Percentiles rank a stretch among this genome's conserved stretches.
Conservation (phyloP, 2,797 vertebrate species). For the Chelidonichthys spinosus region DNA sequence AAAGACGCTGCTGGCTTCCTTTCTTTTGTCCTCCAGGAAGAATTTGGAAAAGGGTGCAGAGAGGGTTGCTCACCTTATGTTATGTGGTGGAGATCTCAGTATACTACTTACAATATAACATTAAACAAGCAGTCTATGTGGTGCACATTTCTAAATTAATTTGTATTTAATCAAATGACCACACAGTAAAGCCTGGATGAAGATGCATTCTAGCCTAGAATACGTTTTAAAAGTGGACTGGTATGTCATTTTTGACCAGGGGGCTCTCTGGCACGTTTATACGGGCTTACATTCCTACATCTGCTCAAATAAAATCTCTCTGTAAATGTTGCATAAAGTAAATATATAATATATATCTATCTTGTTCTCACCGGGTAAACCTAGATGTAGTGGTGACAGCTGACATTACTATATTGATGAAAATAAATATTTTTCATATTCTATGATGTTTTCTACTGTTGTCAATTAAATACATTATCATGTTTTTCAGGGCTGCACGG, state of each 20-base stretch:
- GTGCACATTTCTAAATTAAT: neutral
- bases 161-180: neutral
- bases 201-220: neutral
- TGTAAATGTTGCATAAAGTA: neutral
- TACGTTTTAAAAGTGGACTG: neutral
- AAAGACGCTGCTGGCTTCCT: conserved; percentile 56
- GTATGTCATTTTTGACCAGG: no score
- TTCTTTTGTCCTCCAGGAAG: conserved; percentile 59
- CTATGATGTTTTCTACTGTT: neutral
- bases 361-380: neutral
- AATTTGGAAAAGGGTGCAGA: conserved; percentile 36
- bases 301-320: neutral
- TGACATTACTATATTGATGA: neutral
- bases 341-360: neutral
- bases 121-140: neutral
- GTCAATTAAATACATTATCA: neutral
- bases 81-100: conserved; percentile 18
- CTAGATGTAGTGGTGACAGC: neutral
- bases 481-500: neutral
- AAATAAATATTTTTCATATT: neutral
- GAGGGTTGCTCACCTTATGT: conserved; percentile 28
- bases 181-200: neutral
- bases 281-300: neutral
- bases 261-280: neutral
- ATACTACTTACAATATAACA: neutral